Evolutionary conservation across 2,888 invertebrate species (phyloP), one percentile per base, ranked within the genome.

Genomic region (Oscheius onirici): DNA sequence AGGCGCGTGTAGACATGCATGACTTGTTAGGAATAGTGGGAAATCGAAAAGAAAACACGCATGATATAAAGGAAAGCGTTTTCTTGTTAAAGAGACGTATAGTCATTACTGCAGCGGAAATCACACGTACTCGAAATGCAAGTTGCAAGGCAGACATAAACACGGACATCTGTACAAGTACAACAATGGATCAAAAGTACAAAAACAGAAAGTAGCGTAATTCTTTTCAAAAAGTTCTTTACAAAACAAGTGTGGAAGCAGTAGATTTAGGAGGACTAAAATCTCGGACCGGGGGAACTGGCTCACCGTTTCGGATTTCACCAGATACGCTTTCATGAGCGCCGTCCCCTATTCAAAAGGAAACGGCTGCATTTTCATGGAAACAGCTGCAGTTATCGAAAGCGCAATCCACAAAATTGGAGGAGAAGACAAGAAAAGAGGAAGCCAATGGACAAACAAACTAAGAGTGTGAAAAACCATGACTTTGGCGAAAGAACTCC

Each of bases 161-260:
- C 63, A 63, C 28, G 28, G 63, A 63, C 63, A 63, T 63, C 63
- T 63, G 63, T n/a, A n/a, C n/a, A n/a, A n/a, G n/a, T n/a, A n/a
- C n/a, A 43, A 43, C 13, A 43, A 43, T 43, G 43, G 15, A 11
- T 43, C 43, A 43, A 46, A 46, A 46, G 20, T 46, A 13, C 46
- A 17, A 13, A 17, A 43, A 13, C 13, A 46, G 20, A 46, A 46
- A 46, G 20, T 5, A 46, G 13, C 5, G 46, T 13, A 5, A 20
- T 5, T 46, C 13, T 15, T 46, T 43, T 43, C 43, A 43, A 46
- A 11, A 20, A 11, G 20, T 8, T 20, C 34, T 34, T 34, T 34
- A 15, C 46, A 20, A 20, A 55, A 20, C n/a, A 55, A 28, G 55
- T 26, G 55, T 26, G n/a, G 55, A 26, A 55, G 28, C 26, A 24